Evolutionary conservation across 1,140 invertebrate genomes (phyloP).

Genomic region (Archivesica marissinica): DNA sequence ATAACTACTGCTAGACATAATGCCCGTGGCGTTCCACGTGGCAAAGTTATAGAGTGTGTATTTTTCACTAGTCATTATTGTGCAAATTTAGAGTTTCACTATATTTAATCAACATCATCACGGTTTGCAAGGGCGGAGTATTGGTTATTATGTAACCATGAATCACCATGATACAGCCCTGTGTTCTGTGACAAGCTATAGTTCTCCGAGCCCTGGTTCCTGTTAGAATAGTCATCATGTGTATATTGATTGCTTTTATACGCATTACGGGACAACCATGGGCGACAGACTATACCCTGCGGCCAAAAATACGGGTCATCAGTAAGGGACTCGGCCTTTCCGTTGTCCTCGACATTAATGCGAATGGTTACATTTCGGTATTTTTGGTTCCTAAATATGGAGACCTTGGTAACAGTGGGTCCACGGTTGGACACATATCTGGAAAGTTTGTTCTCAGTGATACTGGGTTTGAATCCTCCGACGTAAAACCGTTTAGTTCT

Average conservation of each 20-base stretch:
- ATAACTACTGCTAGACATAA: background rate
- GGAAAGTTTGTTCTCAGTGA: background rate
- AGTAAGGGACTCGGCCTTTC: background rate
- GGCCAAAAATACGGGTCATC: constrained; percentile 13
- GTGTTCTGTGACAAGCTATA: background rate
- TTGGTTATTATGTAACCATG: background rate
- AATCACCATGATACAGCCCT: background rate
- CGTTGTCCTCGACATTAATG: constrained; percentile 9
- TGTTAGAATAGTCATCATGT: background rate
- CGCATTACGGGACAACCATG: background rate
- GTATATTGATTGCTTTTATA: background rate
- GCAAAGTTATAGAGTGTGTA: too few species aligned
- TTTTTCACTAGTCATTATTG: background rate
- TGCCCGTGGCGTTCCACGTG: background rate
- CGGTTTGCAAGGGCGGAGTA: background rate
- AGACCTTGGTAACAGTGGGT: background rate
- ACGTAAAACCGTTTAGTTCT: background rate
- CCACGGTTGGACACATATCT: background rate
- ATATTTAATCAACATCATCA: background rate
- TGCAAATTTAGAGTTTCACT: background rate
- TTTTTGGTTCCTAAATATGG: background rate
- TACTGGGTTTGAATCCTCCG: background rate
- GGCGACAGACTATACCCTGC: background rate
- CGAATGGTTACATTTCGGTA: background rate
- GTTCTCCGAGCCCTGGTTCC: background rate